Evolutionary conservation across 2,113 vertebrate genomes (phyloP).

Genomic region (Megaptera novaeangliae): DNA sequence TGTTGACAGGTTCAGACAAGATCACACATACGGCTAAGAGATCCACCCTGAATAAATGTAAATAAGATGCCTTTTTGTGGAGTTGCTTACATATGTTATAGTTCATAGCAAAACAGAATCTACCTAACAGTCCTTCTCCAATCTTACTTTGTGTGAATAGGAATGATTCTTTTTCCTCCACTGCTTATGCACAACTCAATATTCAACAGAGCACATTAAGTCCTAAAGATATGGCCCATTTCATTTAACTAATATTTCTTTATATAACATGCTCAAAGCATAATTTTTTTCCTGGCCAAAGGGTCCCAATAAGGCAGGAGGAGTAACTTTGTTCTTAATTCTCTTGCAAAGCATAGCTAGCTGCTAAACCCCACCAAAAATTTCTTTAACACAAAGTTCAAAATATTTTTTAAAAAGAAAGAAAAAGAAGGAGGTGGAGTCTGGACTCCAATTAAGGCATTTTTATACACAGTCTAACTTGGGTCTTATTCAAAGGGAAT

Average conservation of each 20-base stretch:
- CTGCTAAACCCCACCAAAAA: slow-evolving; percentile 17
- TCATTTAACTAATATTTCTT: slow-evolving; percentile 62
- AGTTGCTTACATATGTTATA: background rate
- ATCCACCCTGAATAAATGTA: background rate
- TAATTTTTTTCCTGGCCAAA: slow-evolving; percentile 51
- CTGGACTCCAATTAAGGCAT: slow-evolving; percentile 83
- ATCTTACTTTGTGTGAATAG: background rate
- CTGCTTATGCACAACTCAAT: background rate
- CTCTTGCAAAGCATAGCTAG: slow-evolving; percentile 44
- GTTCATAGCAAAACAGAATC: background rate
- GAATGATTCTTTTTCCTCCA: background rate
- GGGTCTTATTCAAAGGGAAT: slow-evolving; percentile 64
- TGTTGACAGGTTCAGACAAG: background rate
- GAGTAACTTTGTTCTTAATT: slow-evolving; percentile 51
- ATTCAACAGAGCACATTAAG: slow-evolving; percentile 26
- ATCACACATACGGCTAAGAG: background rate
- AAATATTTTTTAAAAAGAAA: slow-evolving; percentile 35
- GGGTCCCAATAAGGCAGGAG: slow-evolving; percentile 55
- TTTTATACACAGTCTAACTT: slow-evolving; percentile 77
- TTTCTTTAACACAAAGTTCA: slow-evolving; percentile 44
- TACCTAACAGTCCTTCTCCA: background rate
- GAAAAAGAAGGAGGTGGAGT: slow-evolving; percentile 69
- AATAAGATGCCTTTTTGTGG: background rate
- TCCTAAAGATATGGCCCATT: slow-evolving; percentile 24
- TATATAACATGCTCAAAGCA: slow-evolving; percentile 71